Conservation (phyloP, 2,797 vertebrate species). For the Anniella stebbinsi region DNA sequence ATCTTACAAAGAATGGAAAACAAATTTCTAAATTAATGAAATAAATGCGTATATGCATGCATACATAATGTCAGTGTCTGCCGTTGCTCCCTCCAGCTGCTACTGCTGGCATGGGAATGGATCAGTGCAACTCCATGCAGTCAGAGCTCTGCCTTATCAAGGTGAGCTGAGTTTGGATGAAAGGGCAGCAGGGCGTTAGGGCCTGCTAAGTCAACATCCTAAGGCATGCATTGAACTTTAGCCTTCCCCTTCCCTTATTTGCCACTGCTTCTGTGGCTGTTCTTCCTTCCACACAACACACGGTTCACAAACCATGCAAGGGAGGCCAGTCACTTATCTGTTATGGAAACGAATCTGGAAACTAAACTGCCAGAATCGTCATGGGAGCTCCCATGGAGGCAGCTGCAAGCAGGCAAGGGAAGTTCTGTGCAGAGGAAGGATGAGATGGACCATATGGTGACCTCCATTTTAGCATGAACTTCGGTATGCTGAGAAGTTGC, state of each 20-base stretch:
- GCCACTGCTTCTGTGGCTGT: too few relatives aligned
- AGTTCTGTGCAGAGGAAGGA: background rate
- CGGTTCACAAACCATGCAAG: background rate
- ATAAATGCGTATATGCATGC: too few relatives aligned
- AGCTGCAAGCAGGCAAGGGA: background rate
- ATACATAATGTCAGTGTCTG: background rate
- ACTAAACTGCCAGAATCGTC: background rate
- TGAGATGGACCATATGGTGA: too few relatives aligned
- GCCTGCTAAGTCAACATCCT: too few relatives aligned
- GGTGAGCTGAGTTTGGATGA: background rate
- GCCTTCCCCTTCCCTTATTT: too few relatives aligned
- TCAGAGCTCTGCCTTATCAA: background rate
- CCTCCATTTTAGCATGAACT: too few relatives aligned
- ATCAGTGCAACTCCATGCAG: background rate
- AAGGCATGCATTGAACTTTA: too few relatives aligned
- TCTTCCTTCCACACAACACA: too few relatives aligned
- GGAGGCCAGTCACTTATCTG: background rate
- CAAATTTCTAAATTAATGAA: too few relatives aligned
- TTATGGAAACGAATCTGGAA: background rate
- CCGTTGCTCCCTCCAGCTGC: background rate
- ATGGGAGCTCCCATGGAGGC: too few relatives aligned
- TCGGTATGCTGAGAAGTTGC: too few relatives aligned
- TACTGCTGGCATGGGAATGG: background rate
- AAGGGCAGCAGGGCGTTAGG: background rate
- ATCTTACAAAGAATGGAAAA: too few relatives aligned